A percentile compares a stretch with the other conserved stretches of the same genome.
Conservation (phyloP, 2,797 vertebrate genomes). For the Paguma larvata region DNA sequence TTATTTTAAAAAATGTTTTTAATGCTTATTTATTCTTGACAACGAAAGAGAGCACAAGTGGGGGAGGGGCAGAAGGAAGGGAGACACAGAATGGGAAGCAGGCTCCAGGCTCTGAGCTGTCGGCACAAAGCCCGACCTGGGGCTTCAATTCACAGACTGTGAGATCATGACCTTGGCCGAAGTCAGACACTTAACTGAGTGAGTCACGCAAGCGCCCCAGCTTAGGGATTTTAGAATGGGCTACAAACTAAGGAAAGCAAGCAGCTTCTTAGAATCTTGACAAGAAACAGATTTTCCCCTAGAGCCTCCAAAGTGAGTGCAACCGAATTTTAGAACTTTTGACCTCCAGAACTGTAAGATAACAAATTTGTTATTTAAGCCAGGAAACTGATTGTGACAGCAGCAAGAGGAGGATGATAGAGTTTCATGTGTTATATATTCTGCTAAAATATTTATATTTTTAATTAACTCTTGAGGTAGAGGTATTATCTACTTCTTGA, state of each 20-base stretch:
- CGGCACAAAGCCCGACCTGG: too few relatives aligned
- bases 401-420: not conserved
- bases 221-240: not conserved
- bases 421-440: not conserved
- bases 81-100: too few relatives aligned
- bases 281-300: not conserved
- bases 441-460: not conserved
- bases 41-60: too few relatives aligned
- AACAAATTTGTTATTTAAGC: not conserved
- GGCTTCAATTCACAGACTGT: too few relatives aligned
- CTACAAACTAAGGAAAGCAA: not conserved
- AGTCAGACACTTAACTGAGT: too few relatives aligned
- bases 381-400: not conserved
- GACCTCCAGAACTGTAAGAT: not conserved
- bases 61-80: too few relatives aligned
- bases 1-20: too few relatives aligned
- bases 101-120: too few relatives aligned
- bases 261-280: not conserved
- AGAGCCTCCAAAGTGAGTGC: not conserved
- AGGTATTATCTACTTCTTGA: not conserved
- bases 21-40: too few relatives aligned
- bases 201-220: too few relatives aligned
- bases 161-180: too few relatives aligned
- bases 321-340: not conserved
- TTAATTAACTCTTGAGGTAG: not conserved